A percentile compares a stretch with the other conserved stretches of the same genome.
phyloP scores from a whole-genome alignment of 1,140 invertebrate species.

The Bombus terrestris region DNA sequence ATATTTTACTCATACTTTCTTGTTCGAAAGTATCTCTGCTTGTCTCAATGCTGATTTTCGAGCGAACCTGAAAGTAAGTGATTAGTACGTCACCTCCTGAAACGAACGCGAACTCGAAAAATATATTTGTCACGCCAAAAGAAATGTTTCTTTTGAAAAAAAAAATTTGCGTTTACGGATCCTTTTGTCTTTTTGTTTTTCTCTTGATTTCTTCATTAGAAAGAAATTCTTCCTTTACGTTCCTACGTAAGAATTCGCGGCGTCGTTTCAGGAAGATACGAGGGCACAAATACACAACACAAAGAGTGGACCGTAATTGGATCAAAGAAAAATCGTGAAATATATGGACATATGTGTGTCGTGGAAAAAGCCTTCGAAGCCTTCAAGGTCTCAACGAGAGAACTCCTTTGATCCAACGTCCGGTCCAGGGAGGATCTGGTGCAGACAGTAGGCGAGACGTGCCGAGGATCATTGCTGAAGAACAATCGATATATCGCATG shows the following conservation, averaged over 20 bases:
- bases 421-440: constrained; percentile 61
- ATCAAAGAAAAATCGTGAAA: constrained; percentile 47
- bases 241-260: neutral
- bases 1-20: constrained; percentile 35
- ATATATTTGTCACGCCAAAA: neutral
- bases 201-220: no score
- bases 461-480: constrained; percentile 71
- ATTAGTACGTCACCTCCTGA: constrained; percentile 64
- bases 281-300: constrained; percentile 63
- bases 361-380: neutral
- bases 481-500: constrained; percentile 67
- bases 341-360: neutral
- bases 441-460: constrained; percentile 73
- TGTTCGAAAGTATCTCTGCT: constrained; percentile 45
- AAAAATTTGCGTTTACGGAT: neutral
- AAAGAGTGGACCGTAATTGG: constrained; percentile 43
- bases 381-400: neutral
- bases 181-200: no score
- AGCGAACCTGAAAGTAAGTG: constrained; percentile 75
- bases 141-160: neutral
- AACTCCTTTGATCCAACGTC: constrained; percentile 62
- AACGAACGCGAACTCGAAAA: constrained; percentile 16
- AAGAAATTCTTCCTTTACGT: neutral
- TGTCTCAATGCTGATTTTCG: constrained; percentile 62
- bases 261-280: constrained; percentile 30